phyloP scores from a whole-genome alignment of 2,797 vertebrate species.

The Sebastiscus tertius region DNA sequence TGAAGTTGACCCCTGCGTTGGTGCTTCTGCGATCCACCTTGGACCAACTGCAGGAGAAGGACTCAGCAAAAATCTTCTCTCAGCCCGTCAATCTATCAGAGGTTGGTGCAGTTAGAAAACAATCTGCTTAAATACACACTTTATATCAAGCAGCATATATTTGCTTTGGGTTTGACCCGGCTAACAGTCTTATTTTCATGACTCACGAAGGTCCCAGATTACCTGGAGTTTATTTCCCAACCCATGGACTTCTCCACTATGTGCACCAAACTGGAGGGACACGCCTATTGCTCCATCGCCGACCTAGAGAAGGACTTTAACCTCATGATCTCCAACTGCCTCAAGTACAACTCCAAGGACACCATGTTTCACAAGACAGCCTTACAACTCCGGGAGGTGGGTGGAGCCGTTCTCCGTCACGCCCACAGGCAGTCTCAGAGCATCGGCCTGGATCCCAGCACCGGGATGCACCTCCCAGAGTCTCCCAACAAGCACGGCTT shows the following conservation, averaged over 20 bases:
- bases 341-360: constrained; percentile 99
- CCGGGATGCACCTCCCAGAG: constrained; percentile 93
- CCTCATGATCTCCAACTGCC: constrained; percentile 98
- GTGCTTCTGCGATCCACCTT: constrained; percentile 92
- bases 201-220: constrained; percentile 94
- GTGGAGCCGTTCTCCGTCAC: constrained; percentile 92
- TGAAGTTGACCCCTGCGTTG: constrained; percentile 92
- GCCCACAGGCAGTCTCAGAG: constrained; percentile 93
- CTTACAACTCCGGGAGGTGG: constrained; percentile 91
- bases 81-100: constrained; percentile 93
- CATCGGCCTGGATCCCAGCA: constrained; percentile 91
- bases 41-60: constrained; percentile 96
- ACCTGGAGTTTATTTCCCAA: constrained; percentile 96
- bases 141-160: background rate
- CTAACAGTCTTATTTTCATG: constrained; percentile 55
- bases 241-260: constrained; percentile 99
- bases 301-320: constrained; percentile 97
- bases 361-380: constrained; percentile 97
- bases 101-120: constrained; percentile 72
- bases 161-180: background rate
- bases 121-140: background rate
- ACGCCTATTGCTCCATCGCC: constrained; percentile 90
- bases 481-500: constrained; percentile 89
- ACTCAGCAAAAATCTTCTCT: constrained; percentile 92
- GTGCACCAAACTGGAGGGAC: constrained; percentile 94